Evolutionary conservation across 2,888 invertebrate genomes (phyloP).

Genomic region (Alloplasta piceator): DNA sequence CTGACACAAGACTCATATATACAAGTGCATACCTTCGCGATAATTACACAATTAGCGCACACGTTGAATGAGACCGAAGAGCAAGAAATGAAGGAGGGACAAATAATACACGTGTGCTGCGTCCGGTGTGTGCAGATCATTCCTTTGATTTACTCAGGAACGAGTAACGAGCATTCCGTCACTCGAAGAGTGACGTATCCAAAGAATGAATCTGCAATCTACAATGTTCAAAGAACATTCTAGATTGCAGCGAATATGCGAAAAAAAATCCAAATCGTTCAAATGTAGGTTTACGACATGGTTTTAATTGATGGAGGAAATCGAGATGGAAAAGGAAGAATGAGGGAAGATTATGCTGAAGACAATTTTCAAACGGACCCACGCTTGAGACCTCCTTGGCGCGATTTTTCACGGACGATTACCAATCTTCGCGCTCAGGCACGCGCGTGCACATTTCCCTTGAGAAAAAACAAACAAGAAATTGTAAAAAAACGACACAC

Average conservation of each 20-base stretch:
- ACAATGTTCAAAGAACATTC: neutral
- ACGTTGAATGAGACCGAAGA: conserved; percentile 33
- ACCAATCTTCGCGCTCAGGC: conserved; percentile 67
- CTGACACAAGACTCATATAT: conserved; percentile 34
- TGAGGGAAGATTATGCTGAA: conserved; percentile 8
- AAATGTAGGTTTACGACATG: conserved; percentile 10
- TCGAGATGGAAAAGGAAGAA: neutral
- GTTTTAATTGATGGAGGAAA: conserved; percentile 18
- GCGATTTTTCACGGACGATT: conserved; percentile 67
- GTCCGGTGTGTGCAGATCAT: conserved; percentile 50
- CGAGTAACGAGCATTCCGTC: conserved; percentile 50
- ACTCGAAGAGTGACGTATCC: conserved; percentile 47
- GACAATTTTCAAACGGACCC: conserved; percentile 45
- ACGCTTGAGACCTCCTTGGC: conserved; percentile 63
- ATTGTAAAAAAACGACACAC: conserved; percentile 3
- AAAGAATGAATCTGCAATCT: neutral
- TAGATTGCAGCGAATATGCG: neutral
- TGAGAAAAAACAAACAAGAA: conserved; percentile 28
- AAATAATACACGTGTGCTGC: conserved; percentile 29
- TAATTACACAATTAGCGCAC: conserved; percentile 68
- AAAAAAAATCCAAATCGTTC: neutral
- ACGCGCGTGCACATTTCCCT: conserved; percentile 54
- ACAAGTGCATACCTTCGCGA: conserved; percentile 56
- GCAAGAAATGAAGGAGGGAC: conserved; percentile 5
- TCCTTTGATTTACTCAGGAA: conserved; percentile 56